Evolutionary conservation across 2,888 invertebrate species (phyloP), one percentile per base, ranked within the genome.

Genomic region (Hypomecis punctinalis): DNA sequence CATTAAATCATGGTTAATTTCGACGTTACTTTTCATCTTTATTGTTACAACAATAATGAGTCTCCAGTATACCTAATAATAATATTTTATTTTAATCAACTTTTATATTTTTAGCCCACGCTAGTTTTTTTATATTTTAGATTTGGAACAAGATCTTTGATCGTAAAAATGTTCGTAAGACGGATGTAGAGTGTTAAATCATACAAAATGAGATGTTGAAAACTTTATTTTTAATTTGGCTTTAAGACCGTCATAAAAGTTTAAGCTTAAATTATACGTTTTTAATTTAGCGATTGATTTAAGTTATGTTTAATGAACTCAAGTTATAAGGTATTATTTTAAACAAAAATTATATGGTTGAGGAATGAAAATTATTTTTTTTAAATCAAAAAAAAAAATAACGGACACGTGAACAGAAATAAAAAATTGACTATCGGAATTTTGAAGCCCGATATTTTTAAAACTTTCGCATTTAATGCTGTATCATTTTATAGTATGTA

Each of bases 131-230:
- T 36, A 5, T 56, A 23, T 37, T 53, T 9, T 33, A 58, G 40
- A 36, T 49, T 63, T 35, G 6, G 23, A 58, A 43, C 47, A 36
- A 56, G 51, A 39, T 62, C 33, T 56, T 23, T 39, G 8, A 45
- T 53, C 54, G 13, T 55, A 63, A 63, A 46, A 39, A 10, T 39
- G 33, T 56, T 36, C 23, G 0, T 5, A 52, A 48, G 54, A 58
- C 52, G 54, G 59, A 59, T 55, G 59, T 49, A 6, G n/a, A 0
- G 46, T 53, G 36, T 55, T 45, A 59, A 46, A 55, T 63, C 63
- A 63, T 43, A 10, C 43, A n/a, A 37, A 58, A 63, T 35, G 42
- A 53, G 13, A 9, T 42, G 58, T 36, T 56, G 56, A 56, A 10
- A 47, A n/a, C 10, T 40, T 56, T 56, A 56, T 56, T 56, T 23